phyloP scores from a whole-genome alignment of 1,140 invertebrate genomes.

The Acromyrmex heyeri region DNA sequence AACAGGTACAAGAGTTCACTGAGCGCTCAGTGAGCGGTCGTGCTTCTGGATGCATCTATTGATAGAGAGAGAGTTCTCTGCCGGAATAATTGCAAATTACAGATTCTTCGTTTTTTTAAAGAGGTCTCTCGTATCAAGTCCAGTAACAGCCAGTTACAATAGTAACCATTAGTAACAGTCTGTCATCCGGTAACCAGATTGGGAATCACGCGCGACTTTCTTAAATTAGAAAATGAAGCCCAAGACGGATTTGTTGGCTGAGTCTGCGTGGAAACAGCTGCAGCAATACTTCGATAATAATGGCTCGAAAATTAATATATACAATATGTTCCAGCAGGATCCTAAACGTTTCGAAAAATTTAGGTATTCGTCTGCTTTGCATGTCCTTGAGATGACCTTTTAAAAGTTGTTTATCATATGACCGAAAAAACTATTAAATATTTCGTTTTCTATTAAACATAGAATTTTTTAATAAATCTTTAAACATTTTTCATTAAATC shows the following conservation, averaged over 20 bases:
- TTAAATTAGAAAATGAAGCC: slow-evolving; percentile 86
- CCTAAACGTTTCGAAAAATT: slow-evolving; percentile 92
- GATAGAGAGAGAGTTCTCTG: no score
- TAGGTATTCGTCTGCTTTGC: slow-evolving; percentile 88
- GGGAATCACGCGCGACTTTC: slow-evolving; percentile 79
- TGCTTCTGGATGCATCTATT: no score
- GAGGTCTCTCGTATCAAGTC: no score
- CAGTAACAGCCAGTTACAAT: no score
- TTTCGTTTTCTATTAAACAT: background rate
- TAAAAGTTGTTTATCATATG: background rate
- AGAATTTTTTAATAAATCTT: background rate
- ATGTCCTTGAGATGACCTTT: slow-evolving; percentile 81
- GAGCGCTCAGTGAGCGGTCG: no score
- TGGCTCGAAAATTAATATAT: slow-evolving; percentile 91
- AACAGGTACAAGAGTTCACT: no score
- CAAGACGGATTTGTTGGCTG: slow-evolving; percentile 88
- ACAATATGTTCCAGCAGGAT: slow-evolving; percentile 92
- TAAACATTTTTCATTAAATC: background rate
- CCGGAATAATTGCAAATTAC: no score
- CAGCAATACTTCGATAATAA: slow-evolving; percentile 90
- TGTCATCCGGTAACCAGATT: background rate
- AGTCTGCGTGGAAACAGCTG: slow-evolving; percentile 91
- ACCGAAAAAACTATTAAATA: background rate
- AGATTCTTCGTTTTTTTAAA: no score
- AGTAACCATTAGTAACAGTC: background rate